Evolutionary conservation across 2,888 invertebrate species (phyloP).

Genomic region (Clunio marinus): DNA sequence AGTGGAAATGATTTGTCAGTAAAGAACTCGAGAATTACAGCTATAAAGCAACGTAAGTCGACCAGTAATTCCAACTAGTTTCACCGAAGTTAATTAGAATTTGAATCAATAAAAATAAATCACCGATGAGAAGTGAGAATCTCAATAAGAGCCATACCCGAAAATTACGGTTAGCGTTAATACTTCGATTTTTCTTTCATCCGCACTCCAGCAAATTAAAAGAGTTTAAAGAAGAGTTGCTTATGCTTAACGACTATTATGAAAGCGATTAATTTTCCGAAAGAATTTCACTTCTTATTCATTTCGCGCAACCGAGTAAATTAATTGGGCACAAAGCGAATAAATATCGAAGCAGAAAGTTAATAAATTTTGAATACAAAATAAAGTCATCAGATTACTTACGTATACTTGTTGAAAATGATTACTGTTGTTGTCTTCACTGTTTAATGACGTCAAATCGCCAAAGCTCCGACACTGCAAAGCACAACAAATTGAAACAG

Average conservation of each 20-base stretch:
- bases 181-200: not conserved
- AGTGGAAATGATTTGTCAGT: not conserved
- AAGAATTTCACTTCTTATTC: not conserved
- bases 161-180: not conserved
- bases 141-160: too few species aligned
- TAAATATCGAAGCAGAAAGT: not conserved
- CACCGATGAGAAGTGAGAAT: not conserved
- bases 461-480: slow-evolving; percentile 43
- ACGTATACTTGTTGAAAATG: slow-evolving; percentile 36
- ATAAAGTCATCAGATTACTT: slow-evolving; percentile 4
- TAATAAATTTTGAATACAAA: not conserved
- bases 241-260: not conserved
- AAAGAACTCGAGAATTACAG: too few species aligned
- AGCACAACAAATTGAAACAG: not conserved
- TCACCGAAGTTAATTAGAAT: not conserved
- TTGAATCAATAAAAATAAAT: slow-evolving; percentile 3
- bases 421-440: slow-evolving; percentile 25
- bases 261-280: not conserved
- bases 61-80: not conserved
- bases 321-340: not conserved
- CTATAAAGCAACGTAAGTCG: too few species aligned
- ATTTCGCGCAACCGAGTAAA: not conserved
- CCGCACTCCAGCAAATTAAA: not conserved
- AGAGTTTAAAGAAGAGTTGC: not conserved
- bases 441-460: slow-evolving; percentile 42